Base-by-base conservation (phyloP, 2,113 vertebrate genomes). In the Podarcis raffonei region DNA sequence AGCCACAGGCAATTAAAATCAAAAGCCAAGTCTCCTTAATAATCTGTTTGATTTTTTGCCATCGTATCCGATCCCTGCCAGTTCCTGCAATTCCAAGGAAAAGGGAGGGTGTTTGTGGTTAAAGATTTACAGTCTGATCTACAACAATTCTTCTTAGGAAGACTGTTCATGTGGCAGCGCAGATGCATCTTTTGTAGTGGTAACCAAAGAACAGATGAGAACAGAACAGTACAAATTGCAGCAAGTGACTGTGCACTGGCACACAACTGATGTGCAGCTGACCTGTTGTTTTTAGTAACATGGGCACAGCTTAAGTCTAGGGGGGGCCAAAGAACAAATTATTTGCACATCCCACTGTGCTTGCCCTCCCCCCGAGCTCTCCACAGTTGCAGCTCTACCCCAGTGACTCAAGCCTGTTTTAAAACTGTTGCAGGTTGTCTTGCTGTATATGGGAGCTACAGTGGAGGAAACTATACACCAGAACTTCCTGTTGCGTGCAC, bases 21-120 rank as follows among this genome's bases (percentile, higher is more conserved):
- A 91, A 90, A 93, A 86, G 75, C 35, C 81, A 68, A n/a, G 37
- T 84, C 88, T 88, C 78, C 79, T 1, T 83, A 72, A 59, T 27
- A 27, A 15, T n/a, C 25, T 71, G 22, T n/a, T 77, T 25, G 23
- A 11, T 48, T 8, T 4, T 77, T 27, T 27, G 25, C 25, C 37
- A 77, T 62, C 16, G 18, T 4, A 20, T 62, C 18, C 1, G 3
- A 62, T 62, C 3, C 71, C 30, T 72, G 15, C 18, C 59, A 15
- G 18, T 62, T 16, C 71, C 30, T 72, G 15, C 11, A 72, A n/a
- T 30, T n/a, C 71, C 12, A 32, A n/a, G 11, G 71, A 72, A n/a
- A 72, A 72, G 2, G n/a, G 27, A 12, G 8, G 27, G 27, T 42
- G 37, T 53, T 8, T 4, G 30, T 48, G 42, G 42, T 53, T 30